Evolutionary conservation across 2,113 vertebrate genomes (phyloP).

Genomic region (Channa maculata): DNA sequence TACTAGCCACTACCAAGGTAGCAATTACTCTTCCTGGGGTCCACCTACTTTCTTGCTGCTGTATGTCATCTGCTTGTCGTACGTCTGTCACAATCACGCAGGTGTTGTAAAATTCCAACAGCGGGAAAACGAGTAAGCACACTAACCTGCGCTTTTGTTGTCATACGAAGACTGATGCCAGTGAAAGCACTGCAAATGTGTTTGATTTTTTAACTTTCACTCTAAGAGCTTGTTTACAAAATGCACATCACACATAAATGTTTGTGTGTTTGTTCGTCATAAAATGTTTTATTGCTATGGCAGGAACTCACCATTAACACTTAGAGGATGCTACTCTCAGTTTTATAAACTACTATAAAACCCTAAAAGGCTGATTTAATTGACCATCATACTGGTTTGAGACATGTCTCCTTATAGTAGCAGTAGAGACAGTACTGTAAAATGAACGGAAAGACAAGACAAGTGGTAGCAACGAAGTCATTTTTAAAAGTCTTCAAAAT

Average conservation of each 20-base stretch:
- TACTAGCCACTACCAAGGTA: too few species aligned
- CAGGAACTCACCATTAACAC: conserved; percentile 55
- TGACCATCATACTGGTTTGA: conserved; percentile 17
- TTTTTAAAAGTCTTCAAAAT: not conserved
- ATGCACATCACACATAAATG: conserved; percentile 59
- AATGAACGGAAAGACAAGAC: not conserved
- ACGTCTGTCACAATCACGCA: conserved; percentile 62
- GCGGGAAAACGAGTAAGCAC: conserved; percentile 74
- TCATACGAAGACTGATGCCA: conserved; percentile 17
- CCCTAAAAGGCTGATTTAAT: conserved; percentile 18
- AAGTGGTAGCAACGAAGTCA: not conserved
- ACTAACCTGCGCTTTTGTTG: conserved; percentile 59
- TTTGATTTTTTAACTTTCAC: conserved; percentile 60
- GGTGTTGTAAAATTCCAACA: conserved; percentile 67
- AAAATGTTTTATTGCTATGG: conserved; percentile 50
- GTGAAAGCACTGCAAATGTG: conserved; percentile 42
- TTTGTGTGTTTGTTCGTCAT: conserved; percentile 48
- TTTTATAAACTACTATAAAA: conserved; percentile 51
- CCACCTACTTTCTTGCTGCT: too few species aligned
- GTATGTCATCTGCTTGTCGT: conserved; percentile 68
- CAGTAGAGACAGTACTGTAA: conserved; percentile 16
- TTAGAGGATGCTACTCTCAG: conserved; percentile 38
- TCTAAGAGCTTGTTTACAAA: conserved; percentile 78
- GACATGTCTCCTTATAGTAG: conserved; percentile 20
- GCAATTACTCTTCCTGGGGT: too few species aligned